Percentiles rank a stretch among this genome's conserved stretches.
These are phyloP conservation scores for Aulostomus chinensis DNA, from an alignment of 2,797 vertebrate species.

Conservation along the genomic window DNA sequence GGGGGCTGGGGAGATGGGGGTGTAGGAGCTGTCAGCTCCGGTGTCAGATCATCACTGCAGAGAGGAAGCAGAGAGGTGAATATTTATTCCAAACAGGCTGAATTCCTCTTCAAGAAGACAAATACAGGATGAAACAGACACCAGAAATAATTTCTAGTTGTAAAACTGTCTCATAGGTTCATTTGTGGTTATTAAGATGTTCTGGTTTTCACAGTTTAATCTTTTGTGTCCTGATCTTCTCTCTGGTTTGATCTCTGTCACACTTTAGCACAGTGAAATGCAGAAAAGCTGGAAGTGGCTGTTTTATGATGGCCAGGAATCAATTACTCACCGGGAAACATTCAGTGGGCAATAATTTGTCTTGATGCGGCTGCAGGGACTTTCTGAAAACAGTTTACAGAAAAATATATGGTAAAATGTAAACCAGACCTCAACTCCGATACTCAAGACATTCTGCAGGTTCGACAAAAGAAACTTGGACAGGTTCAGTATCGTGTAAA, in stretches of 20 bases:
- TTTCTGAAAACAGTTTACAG: slow-evolving; percentile 36
- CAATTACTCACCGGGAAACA: slow-evolving; percentile 34
- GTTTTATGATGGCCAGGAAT: slow-evolving; percentile 17
- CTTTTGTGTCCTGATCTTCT: slow-evolving; percentile 9
- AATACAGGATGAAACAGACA: slow-evolving; percentile 25
- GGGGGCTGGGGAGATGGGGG: slow-evolving; percentile 2
- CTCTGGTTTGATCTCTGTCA: slow-evolving; percentile 9
- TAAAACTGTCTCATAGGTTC: slow-evolving; percentile 23
- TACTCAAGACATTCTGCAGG: slow-evolving; percentile 25
- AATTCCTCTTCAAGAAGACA: slow-evolving; percentile 59
- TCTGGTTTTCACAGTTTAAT: slow-evolving; percentile 21
- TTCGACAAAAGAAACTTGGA: no score
- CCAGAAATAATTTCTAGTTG: slow-evolving; percentile 22
- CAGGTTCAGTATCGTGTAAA: slow-evolving; percentile 5
- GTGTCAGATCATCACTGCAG: slow-evolving; percentile 50
- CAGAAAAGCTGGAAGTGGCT: neutral
- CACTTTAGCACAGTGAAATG: slow-evolving; percentile 4
- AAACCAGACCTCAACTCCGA: slow-evolving; percentile 23
- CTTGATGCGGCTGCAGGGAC: slow-evolving; percentile 29
- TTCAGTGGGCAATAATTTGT: slow-evolving; percentile 27
- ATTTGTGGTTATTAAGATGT: slow-evolving; percentile 33
- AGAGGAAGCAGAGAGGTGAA: slow-evolving; percentile 63
- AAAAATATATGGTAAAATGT: slow-evolving; percentile 38
- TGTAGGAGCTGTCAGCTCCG: slow-evolving; percentile 51
- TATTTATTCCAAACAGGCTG: slow-evolving; percentile 70